A percentile compares a stretch with the other conserved stretches of the same genome.
Conservation (phyloP, 2,888 invertebrate species). For the Netelia virgata region DNA sequence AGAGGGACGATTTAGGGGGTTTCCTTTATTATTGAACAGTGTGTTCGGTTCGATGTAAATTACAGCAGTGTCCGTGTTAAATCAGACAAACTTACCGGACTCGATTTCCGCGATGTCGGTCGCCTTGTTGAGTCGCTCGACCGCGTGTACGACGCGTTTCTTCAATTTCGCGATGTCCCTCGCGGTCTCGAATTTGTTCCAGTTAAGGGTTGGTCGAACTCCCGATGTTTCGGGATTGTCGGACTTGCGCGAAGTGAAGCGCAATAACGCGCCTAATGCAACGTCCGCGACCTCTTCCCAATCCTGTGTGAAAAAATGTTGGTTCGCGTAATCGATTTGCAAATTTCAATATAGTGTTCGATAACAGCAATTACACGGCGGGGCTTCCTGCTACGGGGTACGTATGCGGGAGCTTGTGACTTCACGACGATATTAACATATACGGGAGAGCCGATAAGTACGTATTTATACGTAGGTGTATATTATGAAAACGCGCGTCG, state of each 20-base stretch:
- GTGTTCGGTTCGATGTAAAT: too few species aligned
- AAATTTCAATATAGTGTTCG: background rate
- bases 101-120: conserved; percentile 76
- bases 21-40: too few species aligned
- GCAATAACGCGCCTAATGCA: conserved; percentile 88
- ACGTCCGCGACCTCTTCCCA: conserved; percentile 93
- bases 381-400: background rate
- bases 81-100: conserved; percentile 37
- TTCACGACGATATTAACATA: conserved; percentile 1
- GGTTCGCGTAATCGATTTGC: background rate
- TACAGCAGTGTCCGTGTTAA: background rate
- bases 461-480: background rate
- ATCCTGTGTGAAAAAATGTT: conserved; percentile 85
- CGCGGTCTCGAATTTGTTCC: conserved; percentile 77
- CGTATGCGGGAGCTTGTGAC: background rate
- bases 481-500: background rate
- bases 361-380: background rate
- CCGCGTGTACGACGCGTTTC: conserved; percentile 78
- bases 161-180: conserved; percentile 79
- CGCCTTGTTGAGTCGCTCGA: conserved; percentile 76
- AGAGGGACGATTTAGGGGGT: too few species aligned
- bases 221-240: conserved; percentile 87
- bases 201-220: conserved; percentile 82
- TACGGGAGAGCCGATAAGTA: conserved; percentile 1
- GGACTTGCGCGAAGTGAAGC: conserved; percentile 88